Conservation (phyloP, 1,140 invertebrate genomes). For the Drosophila lowei region DNA sequence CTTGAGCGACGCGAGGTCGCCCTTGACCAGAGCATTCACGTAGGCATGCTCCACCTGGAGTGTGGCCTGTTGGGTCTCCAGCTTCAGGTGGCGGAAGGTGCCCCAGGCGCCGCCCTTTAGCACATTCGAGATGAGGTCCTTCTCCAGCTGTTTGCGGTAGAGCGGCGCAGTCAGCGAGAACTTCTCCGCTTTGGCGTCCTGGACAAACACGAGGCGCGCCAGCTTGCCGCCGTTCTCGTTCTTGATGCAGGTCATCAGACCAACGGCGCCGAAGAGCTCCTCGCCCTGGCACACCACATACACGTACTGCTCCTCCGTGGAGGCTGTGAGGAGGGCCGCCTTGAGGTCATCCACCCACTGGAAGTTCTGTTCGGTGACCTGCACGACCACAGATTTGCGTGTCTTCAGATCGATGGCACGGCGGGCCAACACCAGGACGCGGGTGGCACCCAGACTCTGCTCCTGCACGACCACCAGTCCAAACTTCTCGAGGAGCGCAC, state of each 20-base stretch:
- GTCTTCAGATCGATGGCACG: constrained; percentile 80
- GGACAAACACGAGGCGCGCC: constrained; percentile 89
- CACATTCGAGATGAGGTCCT: constrained; percentile 94
- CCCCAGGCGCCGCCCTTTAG: constrained; percentile 92
- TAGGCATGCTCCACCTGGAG: constrained; percentile 94
- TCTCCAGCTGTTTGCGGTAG: constrained; percentile 87
- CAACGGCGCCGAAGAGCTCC: constrained; percentile 90
- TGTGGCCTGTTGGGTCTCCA: constrained; percentile 86
- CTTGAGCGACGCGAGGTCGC: constrained; percentile 93
- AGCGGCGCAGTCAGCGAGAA: constrained; percentile 85
- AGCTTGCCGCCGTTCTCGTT: constrained; percentile 91
- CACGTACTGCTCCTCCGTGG: constrained; percentile 86
- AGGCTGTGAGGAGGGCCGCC: constrained; percentile 85
- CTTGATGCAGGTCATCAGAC: constrained; percentile 94
- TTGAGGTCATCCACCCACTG: constrained; percentile 93
- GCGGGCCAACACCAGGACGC: constrained; percentile 86
- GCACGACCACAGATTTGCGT: constrained; percentile 61
- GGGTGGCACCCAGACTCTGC: constrained; percentile 85
- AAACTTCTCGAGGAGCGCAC: constrained; percentile 80
- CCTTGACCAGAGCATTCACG: constrained; percentile 94
- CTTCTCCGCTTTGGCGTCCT: constrained; percentile 86
- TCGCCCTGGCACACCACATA: constrained; percentile 89
- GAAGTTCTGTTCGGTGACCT: constrained; percentile 88
- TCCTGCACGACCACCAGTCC: constrained; percentile 83
- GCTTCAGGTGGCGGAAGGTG: constrained; percentile 89